Conservation (phyloP, 2,797 vertebrate genomes). For the Cossypha niveicapilla region DNA sequence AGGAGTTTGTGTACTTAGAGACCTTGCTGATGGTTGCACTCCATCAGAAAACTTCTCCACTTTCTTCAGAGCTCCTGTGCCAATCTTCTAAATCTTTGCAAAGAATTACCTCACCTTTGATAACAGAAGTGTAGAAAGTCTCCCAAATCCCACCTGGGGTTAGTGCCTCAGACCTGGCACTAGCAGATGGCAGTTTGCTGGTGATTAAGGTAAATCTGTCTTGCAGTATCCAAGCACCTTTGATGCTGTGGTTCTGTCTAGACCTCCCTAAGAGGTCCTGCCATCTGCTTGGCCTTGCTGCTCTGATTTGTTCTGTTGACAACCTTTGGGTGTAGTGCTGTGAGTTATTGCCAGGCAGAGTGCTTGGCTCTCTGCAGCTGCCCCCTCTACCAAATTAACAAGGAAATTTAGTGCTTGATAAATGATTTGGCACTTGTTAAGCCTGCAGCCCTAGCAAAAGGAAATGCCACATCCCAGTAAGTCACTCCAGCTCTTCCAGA, state of each 20-base stretch:
- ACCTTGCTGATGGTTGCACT: neutral
- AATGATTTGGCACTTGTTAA: neutral
- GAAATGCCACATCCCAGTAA: neutral
- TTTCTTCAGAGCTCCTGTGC: neutral
- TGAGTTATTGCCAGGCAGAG: neutral
- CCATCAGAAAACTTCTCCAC: neutral
- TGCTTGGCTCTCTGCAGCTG: neutral
- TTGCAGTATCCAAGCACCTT: neutral
- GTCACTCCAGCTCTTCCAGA: neutral
- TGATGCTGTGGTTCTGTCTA: neutral
- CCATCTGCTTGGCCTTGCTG: constrained; percentile 7
- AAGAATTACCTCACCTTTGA: neutral
- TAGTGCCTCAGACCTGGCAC: neutral
- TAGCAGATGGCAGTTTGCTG: constrained; percentile 44
- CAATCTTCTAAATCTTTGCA: neutral
- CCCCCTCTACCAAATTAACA: neutral
- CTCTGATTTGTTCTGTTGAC: neutral
- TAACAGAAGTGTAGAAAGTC: neutral
- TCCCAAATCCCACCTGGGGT: neutral
- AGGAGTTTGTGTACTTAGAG: neutral
- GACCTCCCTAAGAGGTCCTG: neutral
- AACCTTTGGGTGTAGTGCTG: neutral
- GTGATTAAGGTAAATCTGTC: constrained; percentile 33
- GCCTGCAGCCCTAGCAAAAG: neutral
- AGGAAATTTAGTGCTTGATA: neutral